Base-by-base conservation (phyloP, 2,797 vertebrate species). In the Sebastes wilsoni region DNA sequence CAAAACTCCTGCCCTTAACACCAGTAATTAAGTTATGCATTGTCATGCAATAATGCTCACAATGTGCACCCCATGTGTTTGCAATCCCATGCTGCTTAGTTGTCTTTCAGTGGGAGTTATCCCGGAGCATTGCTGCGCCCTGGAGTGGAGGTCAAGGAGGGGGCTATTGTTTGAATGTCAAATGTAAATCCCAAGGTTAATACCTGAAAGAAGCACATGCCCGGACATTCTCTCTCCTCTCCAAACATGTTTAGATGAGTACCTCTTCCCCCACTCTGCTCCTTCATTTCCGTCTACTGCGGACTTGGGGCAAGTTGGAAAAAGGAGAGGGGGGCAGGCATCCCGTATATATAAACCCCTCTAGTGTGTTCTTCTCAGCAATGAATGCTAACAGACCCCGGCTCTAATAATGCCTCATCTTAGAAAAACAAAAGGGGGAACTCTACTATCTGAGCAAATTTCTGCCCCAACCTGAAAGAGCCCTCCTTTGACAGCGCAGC, bases 371-470 rank as follows among this genome's bases (percentile, higher is more conserved):
- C 82, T 79, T 67, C 80, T 88, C 80, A 30, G 82, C 85, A 86
- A 87, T 91, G 93, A 94, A 94, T 93, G 89, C 92, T 93, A 93
- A 94, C 91, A 87, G 85, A 88, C 82, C 89, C 88, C 75, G 85
- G 87, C 87, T 91, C 77, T 92, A 90, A 95, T 94, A 92, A 94
- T 89, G 89, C 83, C 87, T 92, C 89, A 93, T 93, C 87, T 90
- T 85, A 82, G 85, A 91, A 93, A 95, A 95, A 95, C 91, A 94
- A 95, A 94, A 91, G 87, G 77, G 81, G 81, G 84, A 85, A 90
- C 88, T 94, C 87, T 82, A 90, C 92, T 92, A 91, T 93, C 89
- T 82, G 91, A 94, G 93, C 88, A 93, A 88, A 95, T 95, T 94
- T 95, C 88, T 89, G 89, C 83, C 87, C 73, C 82, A 66, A 90